Evolutionary conservation across 92 coral and sea anemone species (phyloP).

Genomic region (Heliopora coerulea): DNA sequence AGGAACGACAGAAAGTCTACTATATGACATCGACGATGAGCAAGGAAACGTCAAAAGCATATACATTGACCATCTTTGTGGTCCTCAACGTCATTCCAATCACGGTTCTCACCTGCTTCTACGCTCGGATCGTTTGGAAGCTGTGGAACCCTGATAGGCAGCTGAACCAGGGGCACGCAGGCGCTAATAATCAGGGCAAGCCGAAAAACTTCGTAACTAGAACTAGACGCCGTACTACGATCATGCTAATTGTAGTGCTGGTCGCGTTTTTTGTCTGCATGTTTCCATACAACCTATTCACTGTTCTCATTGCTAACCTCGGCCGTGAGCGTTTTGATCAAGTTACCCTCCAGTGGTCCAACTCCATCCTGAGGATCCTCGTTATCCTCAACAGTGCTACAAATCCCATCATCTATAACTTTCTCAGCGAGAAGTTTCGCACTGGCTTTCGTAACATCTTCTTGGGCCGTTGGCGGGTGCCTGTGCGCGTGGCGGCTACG

Average conservation of each 20-base stretch:
- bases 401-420: slow-evolving; percentile 91
- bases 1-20: slow-evolving; percentile 60
- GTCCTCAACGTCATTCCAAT: slow-evolving; percentile 73
- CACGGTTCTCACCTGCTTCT: slow-evolving; percentile 57
- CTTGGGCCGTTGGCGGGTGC: slow-evolving; percentile 47
- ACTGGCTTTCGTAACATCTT: slow-evolving; percentile 73
- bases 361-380: slow-evolving; percentile 45
- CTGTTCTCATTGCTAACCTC: slow-evolving; percentile 38
- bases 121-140: slow-evolving; percentile 55
- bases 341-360: neutral
- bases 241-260: slow-evolving; percentile 79
- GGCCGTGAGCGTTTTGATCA: neutral
- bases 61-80: slow-evolving; percentile 58
- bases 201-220: slow-evolving; percentile 27
- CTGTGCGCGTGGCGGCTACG: neutral
- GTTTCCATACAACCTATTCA: slow-evolving; percentile 66
- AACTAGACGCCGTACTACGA: slow-evolving; percentile 73
- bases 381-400: slow-evolving; percentile 70
- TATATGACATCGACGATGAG: slow-evolving; percentile 20
- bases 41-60: slow-evolving; percentile 26
- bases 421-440: slow-evolving; percentile 88
- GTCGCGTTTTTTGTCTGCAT: slow-evolving; percentile 69
- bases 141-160: slow-evolving; percentile 61
- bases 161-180: slow-evolving; percentile 31
- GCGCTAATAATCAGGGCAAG: neutral